phyloP scores from a whole-genome alignment of 2,113 vertebrate genomes.

The Petaurus breviceps region DNA sequence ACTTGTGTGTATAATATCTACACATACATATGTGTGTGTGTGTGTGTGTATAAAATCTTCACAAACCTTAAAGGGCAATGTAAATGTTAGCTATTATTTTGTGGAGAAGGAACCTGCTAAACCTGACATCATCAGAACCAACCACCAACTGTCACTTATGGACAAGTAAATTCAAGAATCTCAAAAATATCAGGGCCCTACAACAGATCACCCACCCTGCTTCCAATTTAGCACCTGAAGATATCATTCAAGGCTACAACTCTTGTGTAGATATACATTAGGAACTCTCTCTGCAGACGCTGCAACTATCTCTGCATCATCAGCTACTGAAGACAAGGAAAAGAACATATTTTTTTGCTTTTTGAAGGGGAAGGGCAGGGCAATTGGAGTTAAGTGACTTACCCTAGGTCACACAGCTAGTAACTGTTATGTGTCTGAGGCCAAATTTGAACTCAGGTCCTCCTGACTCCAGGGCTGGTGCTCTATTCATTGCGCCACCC shows the following conservation, averaged over 20 bases:
- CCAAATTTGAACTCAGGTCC: no score
- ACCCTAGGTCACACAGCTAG: no score
- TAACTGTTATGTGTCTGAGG: no score
- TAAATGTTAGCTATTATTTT: background rate
- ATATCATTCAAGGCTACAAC: background rate
- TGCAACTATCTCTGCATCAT: background rate
- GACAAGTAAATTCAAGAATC: background rate
- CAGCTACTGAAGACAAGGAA: background rate
- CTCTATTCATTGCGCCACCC: no score
- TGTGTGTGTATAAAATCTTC: background rate
- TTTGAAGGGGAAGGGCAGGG: no score
- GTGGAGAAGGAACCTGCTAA: background rate
- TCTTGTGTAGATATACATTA: background rate
- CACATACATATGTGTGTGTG: no score
- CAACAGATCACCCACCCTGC: background rate
- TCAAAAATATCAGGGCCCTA: background rate
- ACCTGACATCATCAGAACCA: background rate
- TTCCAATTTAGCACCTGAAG: background rate
- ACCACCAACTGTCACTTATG: background rate
- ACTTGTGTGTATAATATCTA: no score
- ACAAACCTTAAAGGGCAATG: background rate
- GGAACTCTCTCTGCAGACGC: background rate
- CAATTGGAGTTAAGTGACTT: no score
- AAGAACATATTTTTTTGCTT: background rate
- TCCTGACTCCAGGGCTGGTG: no score